Percentiles rank a stretch among this genome's conserved stretches.
These are phyloP conservation scores for Papilio machaon DNA, from an alignment of 1,140 invertebrate genomes.

Conservation along the genomic window DNA sequence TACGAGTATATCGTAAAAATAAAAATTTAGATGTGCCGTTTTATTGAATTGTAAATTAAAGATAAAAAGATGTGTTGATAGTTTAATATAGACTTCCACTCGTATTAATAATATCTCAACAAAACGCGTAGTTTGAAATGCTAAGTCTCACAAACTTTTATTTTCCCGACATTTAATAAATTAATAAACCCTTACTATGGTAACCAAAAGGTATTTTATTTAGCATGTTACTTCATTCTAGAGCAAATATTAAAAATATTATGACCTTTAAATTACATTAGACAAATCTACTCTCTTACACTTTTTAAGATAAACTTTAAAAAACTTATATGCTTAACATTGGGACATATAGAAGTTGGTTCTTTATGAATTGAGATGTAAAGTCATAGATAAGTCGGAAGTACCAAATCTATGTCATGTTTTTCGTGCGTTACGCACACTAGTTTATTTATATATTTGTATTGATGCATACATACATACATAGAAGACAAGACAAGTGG, in stretches of 20 bases:
- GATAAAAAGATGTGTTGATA: background rate
- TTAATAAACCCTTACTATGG: background rate
- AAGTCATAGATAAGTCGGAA: slow-evolving; percentile 1
- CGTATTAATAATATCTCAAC: background rate
- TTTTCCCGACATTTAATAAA: too few relatives aligned
- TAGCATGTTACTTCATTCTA: background rate
- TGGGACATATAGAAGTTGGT: background rate
- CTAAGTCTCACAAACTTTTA: too few relatives aligned
- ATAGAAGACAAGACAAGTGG: background rate
- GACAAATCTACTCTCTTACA: background rate
- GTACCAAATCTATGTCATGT: background rate
- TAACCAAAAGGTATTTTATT: background rate
- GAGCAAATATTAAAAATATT: background rate
- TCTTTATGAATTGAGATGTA: background rate
- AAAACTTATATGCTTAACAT: background rate
- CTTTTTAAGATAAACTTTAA: background rate
- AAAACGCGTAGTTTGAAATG: background rate
- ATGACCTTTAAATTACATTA: background rate
- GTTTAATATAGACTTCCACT: background rate
- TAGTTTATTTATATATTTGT: background rate
- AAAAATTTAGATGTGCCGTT: slow-evolving; percentile 3
- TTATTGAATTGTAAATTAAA: background rate
- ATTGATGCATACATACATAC: background rate
- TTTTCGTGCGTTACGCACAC: slow-evolving; percentile 19
- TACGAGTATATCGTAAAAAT: background rate